Evolutionary conservation across 2,113 vertebrate genomes (phyloP).

Genomic region (Poicephalus meyeri): DNA sequence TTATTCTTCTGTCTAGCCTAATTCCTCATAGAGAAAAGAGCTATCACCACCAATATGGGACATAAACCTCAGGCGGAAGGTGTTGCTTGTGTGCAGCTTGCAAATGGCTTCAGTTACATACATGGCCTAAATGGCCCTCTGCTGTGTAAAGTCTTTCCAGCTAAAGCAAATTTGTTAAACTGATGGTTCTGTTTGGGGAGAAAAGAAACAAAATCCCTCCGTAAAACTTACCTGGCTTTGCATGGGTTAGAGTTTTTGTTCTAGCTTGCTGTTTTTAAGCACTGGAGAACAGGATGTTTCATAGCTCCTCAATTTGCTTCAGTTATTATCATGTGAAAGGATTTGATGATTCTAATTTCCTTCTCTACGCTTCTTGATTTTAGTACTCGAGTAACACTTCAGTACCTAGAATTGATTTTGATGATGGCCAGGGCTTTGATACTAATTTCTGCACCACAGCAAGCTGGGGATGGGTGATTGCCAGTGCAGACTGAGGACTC

Average conservation of each 20-base stretch:
- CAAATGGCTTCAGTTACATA: not conserved
- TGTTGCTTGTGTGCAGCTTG: not conserved
- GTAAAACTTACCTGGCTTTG: not conserved
- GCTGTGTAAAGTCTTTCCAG: not conserved
- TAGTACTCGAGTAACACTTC: conserved; percentile 21
- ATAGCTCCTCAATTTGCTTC: conserved; percentile 31
- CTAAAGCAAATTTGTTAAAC: not conserved
- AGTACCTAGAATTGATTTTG: not conserved
- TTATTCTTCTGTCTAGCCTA: not conserved
- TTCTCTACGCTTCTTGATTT: not conserved
- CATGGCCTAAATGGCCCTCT: not conserved
- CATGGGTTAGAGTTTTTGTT: not conserved
- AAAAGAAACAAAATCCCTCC: not conserved
- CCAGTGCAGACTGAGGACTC: not conserved
- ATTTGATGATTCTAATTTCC: conserved; percentile 38
- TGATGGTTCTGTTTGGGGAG: not conserved
- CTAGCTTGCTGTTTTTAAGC: conserved; percentile 17
- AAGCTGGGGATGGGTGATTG: not conserved
- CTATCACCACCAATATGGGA: not conserved
- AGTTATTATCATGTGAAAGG: conserved; percentile 51
- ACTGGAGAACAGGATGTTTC: conserved; percentile 9
- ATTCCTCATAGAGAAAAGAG: not conserved
- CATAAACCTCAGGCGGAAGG: not conserved
- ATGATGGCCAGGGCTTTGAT: not conserved
- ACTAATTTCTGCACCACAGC: not conserved